Conservation (phyloP, 2,113 vertebrate species). For the Colinus virginianus region DNA sequence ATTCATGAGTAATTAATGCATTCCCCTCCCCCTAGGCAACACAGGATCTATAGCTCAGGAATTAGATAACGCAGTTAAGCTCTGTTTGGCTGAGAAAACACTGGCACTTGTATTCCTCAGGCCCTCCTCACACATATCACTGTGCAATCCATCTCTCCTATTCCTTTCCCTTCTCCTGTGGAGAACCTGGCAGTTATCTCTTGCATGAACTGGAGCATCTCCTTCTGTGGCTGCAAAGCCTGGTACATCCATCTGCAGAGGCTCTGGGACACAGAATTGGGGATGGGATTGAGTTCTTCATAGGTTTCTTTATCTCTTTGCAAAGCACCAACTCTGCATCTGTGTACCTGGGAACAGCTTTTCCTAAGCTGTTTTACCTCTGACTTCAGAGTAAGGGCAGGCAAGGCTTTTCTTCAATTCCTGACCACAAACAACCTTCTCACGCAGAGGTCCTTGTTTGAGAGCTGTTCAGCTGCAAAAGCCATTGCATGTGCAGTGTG, state of each 20-base stretch:
- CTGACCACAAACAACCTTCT: not conserved
- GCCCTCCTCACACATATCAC: not conserved
- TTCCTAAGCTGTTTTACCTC: not conserved
- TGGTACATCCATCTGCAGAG: not conserved
- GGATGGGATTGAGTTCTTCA: not conserved
- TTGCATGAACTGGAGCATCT: not conserved
- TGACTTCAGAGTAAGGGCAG: not conserved
- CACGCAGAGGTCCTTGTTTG: not conserved
- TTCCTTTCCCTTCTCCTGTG: not conserved
- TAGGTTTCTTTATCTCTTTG: not conserved
- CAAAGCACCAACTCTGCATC: not conserved
- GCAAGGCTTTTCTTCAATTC: not conserved
- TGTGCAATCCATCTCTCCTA: not conserved
- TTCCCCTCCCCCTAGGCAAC: not conserved
- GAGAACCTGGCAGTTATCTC: not conserved
- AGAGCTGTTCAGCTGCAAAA: not conserved
- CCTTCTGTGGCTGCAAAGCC: not conserved
- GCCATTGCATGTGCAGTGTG: not conserved
- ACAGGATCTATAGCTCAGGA: not conserved
- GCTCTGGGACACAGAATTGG: not conserved
- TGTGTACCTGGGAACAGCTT: not conserved
- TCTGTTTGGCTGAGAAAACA: not conserved
- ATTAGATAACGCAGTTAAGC: not conserved
- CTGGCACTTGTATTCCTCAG: not conserved
- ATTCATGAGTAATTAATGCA: slow-evolving; percentile 52